These are phyloP conservation scores for Acronicta leporina DNA, from an alignment of 2,888 invertebrate genomes.

Conservation along the genomic window DNA sequence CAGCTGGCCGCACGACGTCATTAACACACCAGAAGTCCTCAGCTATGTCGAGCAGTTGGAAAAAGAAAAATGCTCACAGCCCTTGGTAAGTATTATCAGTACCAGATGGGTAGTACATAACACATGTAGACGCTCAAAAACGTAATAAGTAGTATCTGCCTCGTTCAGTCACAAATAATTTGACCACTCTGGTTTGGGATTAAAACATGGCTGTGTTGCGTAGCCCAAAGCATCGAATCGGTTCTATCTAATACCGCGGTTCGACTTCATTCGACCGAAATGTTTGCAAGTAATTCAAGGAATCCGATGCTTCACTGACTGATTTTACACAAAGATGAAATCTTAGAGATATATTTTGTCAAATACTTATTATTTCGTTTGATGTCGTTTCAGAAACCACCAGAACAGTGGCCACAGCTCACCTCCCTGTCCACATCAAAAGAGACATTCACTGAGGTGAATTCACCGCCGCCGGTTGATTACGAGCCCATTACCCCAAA, in stretches of 20 bases:
- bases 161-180: too few relatives aligned
- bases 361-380: neutral
- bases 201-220: too few relatives aligned
- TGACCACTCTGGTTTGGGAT: too few relatives aligned
- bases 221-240: too few relatives aligned
- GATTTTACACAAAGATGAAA: too few relatives aligned
- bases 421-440: constrained; percentile 30
- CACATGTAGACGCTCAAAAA: neutral
- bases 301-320: too few relatives aligned
- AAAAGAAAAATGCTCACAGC: constrained; percentile 73
- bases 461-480: constrained; percentile 68
- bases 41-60: constrained; percentile 83
- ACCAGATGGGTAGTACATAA: neutral
- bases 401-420: constrained; percentile 63
- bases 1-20: constrained; percentile 68
- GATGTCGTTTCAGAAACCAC: constrained; percentile 62
- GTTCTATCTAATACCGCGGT: too few relatives aligned
- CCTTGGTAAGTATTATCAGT: constrained; percentile 65
- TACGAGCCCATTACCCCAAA: constrained; percentile 82
- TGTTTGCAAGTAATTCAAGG: too few relatives aligned
- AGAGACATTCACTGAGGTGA: constrained; percentile 61
- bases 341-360: too few relatives aligned
- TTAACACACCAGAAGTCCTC: constrained; percentile 85
- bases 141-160: neutral
- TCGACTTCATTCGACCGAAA: too few relatives aligned